phyloP scores from a whole-genome alignment of 2,113 vertebrate genomes.

The Turdus rufiventris region DNA sequence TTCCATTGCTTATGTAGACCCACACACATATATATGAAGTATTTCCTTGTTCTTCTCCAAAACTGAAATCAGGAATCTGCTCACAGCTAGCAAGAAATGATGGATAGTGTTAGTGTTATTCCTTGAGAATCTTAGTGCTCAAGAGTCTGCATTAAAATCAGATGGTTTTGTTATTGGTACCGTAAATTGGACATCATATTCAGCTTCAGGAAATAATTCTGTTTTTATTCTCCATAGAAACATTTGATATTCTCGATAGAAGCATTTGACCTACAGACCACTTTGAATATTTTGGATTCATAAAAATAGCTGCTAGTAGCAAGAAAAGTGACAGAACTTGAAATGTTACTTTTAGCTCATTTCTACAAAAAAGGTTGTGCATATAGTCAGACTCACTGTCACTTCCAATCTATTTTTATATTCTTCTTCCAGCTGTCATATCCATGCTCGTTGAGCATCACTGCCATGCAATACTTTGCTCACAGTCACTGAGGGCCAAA shows the following conservation, averaged over 20 bases:
- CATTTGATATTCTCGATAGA: background rate
- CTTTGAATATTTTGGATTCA: background rate
- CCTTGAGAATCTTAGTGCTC: background rate
- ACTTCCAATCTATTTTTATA: constrained; percentile 1
- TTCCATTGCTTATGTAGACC: background rate
- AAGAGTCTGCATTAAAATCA: background rate
- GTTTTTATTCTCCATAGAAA: constrained; percentile 15
- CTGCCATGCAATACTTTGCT: background rate
- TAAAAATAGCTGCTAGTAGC: background rate
- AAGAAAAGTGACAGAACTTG: background rate
- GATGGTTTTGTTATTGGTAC: background rate
- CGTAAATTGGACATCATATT: background rate
- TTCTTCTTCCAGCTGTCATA: constrained; percentile 18
- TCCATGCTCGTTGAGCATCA: background rate
- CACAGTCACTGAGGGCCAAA: background rate
- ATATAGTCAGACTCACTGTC: background rate
- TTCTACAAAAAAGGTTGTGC: background rate
- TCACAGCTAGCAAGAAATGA: background rate
- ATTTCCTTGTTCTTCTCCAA: background rate
- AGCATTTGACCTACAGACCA: background rate
- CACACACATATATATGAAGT: background rate
- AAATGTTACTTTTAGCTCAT: background rate
- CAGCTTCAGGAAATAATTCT: constrained; percentile 4
- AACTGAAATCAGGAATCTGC: background rate
- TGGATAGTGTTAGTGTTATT: background rate